A percentile compares a stretch with the other conserved stretches of the same genome.
Conservation (phyloP, 1,140 invertebrate genomes). For the Drosophila subobscura region DNA sequence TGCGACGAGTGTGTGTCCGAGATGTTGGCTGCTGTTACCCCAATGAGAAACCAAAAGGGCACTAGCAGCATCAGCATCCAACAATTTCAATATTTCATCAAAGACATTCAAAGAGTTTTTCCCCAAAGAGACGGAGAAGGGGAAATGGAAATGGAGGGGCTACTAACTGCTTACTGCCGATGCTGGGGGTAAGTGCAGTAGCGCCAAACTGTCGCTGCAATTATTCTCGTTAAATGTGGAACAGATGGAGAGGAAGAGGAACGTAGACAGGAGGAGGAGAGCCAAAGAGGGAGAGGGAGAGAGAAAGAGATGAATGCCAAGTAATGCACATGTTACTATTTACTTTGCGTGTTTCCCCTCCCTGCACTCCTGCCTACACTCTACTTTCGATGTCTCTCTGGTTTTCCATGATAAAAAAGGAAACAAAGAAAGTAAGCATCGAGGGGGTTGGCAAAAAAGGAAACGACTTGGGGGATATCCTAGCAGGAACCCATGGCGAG, state of each 20-base stretch:
- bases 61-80: constrained; percentile 56
- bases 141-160: constrained; percentile 8
- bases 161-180: constrained; percentile 21
- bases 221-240: constrained; percentile 80
- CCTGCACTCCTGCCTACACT: background rate
- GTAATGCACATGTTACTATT: constrained; percentile 81
- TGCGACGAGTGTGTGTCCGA: constrained; percentile 18
- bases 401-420: constrained; percentile 38
- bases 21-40: constrained; percentile 47
- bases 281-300: background rate
- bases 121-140: background rate
- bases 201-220: constrained; percentile 78
- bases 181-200: constrained; percentile 69
- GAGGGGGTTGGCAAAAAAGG: background rate
- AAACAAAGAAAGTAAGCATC: constrained; percentile 48
- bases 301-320: constrained; percentile 69
- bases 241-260: constrained; percentile 25
- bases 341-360: constrained; percentile 67
- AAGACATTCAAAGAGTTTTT: constrained; percentile 72
- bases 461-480: background rate
- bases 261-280: background rate
- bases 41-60: constrained; percentile 44
- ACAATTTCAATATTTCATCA: constrained; percentile 81
- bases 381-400: constrained; percentile 12
- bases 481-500: background rate